Evolutionary conservation across 1,140 invertebrate genomes (phyloP).

Genomic region (Pectinophora gossypiella): DNA sequence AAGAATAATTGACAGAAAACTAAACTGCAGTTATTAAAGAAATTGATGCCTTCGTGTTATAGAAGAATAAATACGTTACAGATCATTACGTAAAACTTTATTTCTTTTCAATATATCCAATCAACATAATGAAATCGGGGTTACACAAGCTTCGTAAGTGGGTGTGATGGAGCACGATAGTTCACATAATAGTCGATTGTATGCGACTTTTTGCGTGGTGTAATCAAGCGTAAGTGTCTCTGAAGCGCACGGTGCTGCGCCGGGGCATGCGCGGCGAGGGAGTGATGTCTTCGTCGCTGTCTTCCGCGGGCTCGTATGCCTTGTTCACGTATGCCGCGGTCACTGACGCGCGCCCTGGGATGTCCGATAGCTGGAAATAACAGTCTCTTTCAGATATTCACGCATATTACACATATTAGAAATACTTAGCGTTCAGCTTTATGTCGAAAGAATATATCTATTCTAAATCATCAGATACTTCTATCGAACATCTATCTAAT

Average conservation of each 20-base stretch:
- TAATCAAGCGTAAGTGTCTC: constrained; percentile 22
- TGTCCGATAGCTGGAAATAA: too few species aligned
- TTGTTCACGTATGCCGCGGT: constrained; percentile 73
- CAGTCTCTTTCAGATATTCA: too few species aligned
- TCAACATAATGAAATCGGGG: not conserved
- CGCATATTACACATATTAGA: too few species aligned
- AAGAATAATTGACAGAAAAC: too few species aligned
- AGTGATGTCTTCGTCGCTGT: constrained; percentile 68
- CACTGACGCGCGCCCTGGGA: constrained; percentile 29
- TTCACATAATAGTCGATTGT: not conserved
- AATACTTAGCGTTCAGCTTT: too few species aligned
- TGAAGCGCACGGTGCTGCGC: constrained; percentile 48
- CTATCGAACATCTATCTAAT: too few species aligned
- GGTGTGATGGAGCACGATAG: not conserved
- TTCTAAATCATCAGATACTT: too few species aligned
- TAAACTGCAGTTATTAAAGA: too few species aligned
- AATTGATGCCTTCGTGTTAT: too few species aligned
- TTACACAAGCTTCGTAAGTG: not conserved
- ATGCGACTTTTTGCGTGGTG: not conserved
- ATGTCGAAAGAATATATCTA: too few species aligned
- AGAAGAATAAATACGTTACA: too few species aligned
- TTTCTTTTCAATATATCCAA: not conserved
- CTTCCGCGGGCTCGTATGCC: constrained; percentile 76
- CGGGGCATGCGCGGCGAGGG: constrained; percentile 21
- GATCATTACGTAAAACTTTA: too few species aligned